Evolutionary conservation across 1,140 invertebrate genomes (phyloP).

Genomic region (Archivesica marissinica): DNA sequence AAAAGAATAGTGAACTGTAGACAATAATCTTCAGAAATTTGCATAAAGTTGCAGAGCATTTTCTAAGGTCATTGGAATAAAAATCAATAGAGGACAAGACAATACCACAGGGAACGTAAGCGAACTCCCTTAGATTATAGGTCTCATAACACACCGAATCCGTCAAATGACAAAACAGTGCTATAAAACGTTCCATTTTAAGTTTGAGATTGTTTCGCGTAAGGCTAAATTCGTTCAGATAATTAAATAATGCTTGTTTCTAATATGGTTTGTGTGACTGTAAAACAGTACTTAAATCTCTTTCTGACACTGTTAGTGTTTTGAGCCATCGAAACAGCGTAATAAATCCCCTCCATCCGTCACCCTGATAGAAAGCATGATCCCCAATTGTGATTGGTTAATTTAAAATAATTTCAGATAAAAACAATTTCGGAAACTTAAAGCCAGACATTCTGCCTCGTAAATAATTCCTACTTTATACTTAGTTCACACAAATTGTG

Average conservation of each 20-base stretch:
- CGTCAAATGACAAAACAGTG: conserved; percentile 17
- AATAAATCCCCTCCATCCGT: conserved; percentile 39
- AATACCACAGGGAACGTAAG: neutral
- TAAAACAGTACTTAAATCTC: conserved; percentile 48
- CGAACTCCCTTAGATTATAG: conserved; percentile 42
- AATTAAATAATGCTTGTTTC: conserved; percentile 46
- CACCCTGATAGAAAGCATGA: conserved; percentile 46
- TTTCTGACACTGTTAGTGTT: conserved; percentile 46
- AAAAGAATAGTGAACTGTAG: conserved; percentile 33
- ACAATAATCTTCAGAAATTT: conserved; percentile 34
- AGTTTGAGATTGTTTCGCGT: conserved; percentile 49
- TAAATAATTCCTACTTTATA: conserved; percentile 55
- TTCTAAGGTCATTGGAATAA: conserved; percentile 44
- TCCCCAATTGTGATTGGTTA: conserved; percentile 33
- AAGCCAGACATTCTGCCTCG: conserved; percentile 45
- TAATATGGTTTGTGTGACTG: conserved; percentile 47
- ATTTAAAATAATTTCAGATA: conserved; percentile 34
- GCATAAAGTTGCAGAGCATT: conserved; percentile 27
- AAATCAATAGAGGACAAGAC: conserved; percentile 19
- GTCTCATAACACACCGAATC: conserved; percentile 27
- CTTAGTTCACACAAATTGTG: conserved; percentile 46
- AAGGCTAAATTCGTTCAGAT: conserved; percentile 28
- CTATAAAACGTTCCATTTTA: conserved; percentile 51
- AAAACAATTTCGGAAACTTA: conserved; percentile 36
- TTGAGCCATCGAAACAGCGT: conserved; percentile 40